Base-by-base conservation (phyloP, 2,113 vertebrate genomes). In the Cyprinodon tularosa region DNA sequence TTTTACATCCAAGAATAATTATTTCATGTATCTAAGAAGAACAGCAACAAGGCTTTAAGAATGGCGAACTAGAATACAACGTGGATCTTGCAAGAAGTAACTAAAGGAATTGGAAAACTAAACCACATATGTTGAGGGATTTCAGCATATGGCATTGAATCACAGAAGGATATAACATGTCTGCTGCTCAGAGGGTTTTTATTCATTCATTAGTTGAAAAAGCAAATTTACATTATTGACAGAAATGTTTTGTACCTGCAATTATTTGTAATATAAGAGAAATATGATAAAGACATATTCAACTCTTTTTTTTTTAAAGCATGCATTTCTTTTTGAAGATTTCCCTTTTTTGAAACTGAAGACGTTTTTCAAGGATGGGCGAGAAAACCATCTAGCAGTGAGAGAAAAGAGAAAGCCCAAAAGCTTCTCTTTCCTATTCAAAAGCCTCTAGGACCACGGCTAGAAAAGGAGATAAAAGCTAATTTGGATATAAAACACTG, bases 401-500 rank as follows among this genome's bases (percentile, higher is more conserved):
- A 62, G 12, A 59, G 3, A 39, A 73, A 48, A 38, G 38, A 36
- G 8, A 65, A 62, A 68, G 71, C 50, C 20, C 11, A 22, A 62
- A 63, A 53, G 8, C 17, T 53, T 14, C 74, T 62, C 38, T 70
- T 70, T 36, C 48, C 65, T 62, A 53, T 71, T 81, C 37, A 81
- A 57, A 82, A 84, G 68, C 82, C 68, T 75, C 13, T 0, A 13
- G 36, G 12, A 39, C 11, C 15, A 20, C 6, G 47, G 62, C 48
- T 3, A 48, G 53, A 75, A 47, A 61, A 62, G 71, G 10, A 80
- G 79, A 63, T 75, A 66, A 84, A 80, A 74, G 37, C 39, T 74
- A 9, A 84, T 78, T 79, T 75, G 39, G n/a, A 79, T 73, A 68
- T 79, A 77, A 84, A 84, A 82, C 22, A 63, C 38, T 63, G 53